These are phyloP conservation scores for Dinothrombium tinctorium DNA, from an alignment of 1,140 invertebrate genomes.

Conservation along the genomic window DNA sequence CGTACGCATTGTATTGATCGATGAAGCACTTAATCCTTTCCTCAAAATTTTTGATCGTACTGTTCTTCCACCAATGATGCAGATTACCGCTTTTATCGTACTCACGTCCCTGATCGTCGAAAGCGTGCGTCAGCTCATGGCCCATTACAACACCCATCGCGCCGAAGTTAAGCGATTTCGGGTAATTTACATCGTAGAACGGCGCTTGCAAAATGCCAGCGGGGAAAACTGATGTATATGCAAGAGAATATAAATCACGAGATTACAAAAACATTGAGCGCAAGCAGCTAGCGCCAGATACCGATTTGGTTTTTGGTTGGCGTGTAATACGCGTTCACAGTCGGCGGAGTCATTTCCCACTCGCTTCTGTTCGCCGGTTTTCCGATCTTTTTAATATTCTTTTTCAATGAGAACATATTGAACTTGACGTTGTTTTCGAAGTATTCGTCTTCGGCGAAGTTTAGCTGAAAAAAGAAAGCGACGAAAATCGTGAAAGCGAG, in stretches of 20 bases:
- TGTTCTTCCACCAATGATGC: slow-evolving; percentile 91
- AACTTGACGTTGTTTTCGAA: slow-evolving; percentile 72
- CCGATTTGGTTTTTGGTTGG: slow-evolving; percentile 78
- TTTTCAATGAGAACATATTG: slow-evolving; percentile 46
- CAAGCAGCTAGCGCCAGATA: too few relatives aligned
- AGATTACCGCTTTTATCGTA: slow-evolving; percentile 84
- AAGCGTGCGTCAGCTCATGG: slow-evolving; percentile 18
- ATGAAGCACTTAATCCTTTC: slow-evolving; percentile 67
- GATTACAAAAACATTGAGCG: background rate
- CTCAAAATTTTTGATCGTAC: slow-evolving; percentile 69
- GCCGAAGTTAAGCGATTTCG: slow-evolving; percentile 74
- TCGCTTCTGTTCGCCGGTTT: slow-evolving; percentile 64
- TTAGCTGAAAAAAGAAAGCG: slow-evolving; percentile 24
- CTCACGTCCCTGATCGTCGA: slow-evolving; percentile 34
- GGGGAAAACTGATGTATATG: slow-evolving; percentile 48
- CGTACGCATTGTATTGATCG: slow-evolving; percentile 58
- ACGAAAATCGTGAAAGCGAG: too few relatives aligned
- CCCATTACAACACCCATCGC: slow-evolving; percentile 54
- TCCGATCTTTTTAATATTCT: slow-evolving; percentile 58
- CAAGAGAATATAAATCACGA: background rate
- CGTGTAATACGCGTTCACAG: slow-evolving; percentile 95
- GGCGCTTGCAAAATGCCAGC: slow-evolving; percentile 83
- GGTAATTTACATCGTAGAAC: slow-evolving; percentile 71
- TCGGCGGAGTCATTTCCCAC: slow-evolving; percentile 74
- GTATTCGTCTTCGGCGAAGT: slow-evolving; percentile 50